Base-by-base conservation (phyloP, 30 jellyfish, hydroid and myxozoan genomes). In the Pseudorhiza aurosa region DNA sequence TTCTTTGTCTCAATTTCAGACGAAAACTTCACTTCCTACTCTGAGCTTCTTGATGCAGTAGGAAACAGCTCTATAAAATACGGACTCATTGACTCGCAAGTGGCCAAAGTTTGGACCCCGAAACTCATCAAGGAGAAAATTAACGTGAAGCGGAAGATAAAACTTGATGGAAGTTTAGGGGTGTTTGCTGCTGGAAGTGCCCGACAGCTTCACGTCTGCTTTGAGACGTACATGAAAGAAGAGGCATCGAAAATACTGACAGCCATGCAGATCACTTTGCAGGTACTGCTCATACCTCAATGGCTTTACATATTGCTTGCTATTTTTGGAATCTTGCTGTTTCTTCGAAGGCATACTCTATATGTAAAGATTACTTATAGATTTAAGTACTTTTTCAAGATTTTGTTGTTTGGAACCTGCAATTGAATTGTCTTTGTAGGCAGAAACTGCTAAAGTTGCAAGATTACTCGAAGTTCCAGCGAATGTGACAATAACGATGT, bases 161-260 rank as follows among this genome's bases (percentile, higher is more conserved):
- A 55, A 27, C 71, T 80, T 7, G 87, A 43, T 68, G 86, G 74
- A 7, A 55, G 70, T 42, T 29, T 82, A 4, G 94, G 94, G 1
- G 58, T 82, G 0, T 82, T 27, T 45, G 82, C 75, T 1, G 11
- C 94, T 59, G 82, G 82, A 4, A 60, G 69, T 68, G 81, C 87
- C 28, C 68, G 77, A 21, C 83, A 80, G 18, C 22, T 80, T 57
- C 33, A 28, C 30, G 44, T 65, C 8, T 80, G 91, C 53, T 80
- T 80, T 17, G 27, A 51, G 19, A 65, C 91, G 53, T 39, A 65
- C 56, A 51, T 80, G 12, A 80, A 80, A 21, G 91, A 80, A 36
- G 91, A 80, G 44, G 19, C 82, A 2, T 35, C 77, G 17, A 39
- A 45, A 4, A 80, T 80, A 10, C 27, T 80, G 59, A 55, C 14